phyloP scores from a whole-genome alignment of 2,113 vertebrate genomes.

The Myrmecophaga tridactyla region DNA sequence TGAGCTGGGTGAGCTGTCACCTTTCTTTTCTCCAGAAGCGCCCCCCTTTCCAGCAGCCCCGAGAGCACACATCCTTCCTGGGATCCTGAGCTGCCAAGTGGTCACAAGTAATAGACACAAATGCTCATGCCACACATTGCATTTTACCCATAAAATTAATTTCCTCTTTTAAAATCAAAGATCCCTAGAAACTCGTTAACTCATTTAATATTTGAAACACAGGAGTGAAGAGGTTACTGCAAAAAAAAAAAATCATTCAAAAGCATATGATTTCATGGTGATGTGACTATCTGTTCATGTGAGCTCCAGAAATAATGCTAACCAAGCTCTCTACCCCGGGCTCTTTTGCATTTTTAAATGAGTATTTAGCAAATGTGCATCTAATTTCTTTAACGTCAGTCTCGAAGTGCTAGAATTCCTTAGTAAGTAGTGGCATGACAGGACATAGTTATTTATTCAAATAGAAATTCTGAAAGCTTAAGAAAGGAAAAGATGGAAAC shows the following conservation, averaged over 20 bases:
- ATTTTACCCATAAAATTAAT: background rate
- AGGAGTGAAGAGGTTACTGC: too few relatives aligned
- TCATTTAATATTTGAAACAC: background rate
- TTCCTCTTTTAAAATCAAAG: background rate
- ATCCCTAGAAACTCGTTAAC: background rate
- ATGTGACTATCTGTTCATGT: rapidly evolving
- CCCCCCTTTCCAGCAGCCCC: background rate
- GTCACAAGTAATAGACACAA: background rate
- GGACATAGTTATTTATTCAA: background rate
- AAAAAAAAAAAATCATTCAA: rapidly evolving
- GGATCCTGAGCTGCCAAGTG: background rate
- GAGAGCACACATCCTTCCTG: rapidly evolving
- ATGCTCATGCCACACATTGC: rapidly evolving
- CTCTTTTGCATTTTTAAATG: constrained; percentile 18
- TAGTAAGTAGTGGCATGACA: background rate
- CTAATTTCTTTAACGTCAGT: background rate
- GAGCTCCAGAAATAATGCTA: background rate
- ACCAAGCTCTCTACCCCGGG: background rate
- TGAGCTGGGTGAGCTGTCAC: background rate
- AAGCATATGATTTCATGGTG: background rate
- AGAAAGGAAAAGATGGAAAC: background rate
- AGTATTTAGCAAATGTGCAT: background rate
- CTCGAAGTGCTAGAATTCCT: background rate
- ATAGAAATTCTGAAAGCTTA: constrained; percentile 27
- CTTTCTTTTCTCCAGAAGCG: too few relatives aligned